phyloP scores from a whole-genome alignment of 2,888 invertebrate species.

The Lycocerus yunnanus region DNA sequence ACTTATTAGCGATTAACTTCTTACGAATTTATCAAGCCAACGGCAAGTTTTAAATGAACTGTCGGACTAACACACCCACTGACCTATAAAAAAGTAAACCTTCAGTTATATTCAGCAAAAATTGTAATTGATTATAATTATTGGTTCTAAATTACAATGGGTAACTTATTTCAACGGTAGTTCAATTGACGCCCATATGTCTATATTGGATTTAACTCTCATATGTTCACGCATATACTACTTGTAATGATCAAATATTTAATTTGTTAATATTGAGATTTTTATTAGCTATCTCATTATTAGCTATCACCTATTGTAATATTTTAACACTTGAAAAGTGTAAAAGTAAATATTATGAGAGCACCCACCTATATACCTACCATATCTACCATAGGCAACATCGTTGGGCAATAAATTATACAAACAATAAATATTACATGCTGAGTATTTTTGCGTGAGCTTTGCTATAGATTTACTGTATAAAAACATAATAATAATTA shows the following conservation, averaged over 20 bases:
- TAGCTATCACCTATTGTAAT: background rate
- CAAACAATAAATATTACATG: background rate
- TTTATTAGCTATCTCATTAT: background rate
- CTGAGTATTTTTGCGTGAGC: background rate
- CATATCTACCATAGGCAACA: background rate
- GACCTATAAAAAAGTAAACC: constrained; percentile 15
- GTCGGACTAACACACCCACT: constrained; percentile 17
- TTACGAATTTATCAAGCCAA: background rate
- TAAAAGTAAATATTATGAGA: background rate
- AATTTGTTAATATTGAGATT: constrained; percentile 9
- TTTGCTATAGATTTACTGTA: background rate
- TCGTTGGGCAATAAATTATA: background rate
- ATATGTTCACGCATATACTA: background rate
- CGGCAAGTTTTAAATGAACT: constrained; percentile 2
- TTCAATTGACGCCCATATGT: constrained; percentile 1
- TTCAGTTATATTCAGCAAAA: background rate
- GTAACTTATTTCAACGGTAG: background rate
- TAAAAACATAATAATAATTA: background rate
- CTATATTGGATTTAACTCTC: background rate
- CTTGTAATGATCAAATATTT: constrained; percentile 13
- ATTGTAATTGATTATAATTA: constrained; percentile 1
- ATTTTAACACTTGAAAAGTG: constrained; percentile 1
- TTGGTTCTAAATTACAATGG: background rate
- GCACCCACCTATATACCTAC: background rate
- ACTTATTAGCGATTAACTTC: background rate